These are phyloP conservation scores for Ateles fusciceps DNA, from an alignment of 2,797 vertebrate genomes.

Conservation along the genomic window DNA sequence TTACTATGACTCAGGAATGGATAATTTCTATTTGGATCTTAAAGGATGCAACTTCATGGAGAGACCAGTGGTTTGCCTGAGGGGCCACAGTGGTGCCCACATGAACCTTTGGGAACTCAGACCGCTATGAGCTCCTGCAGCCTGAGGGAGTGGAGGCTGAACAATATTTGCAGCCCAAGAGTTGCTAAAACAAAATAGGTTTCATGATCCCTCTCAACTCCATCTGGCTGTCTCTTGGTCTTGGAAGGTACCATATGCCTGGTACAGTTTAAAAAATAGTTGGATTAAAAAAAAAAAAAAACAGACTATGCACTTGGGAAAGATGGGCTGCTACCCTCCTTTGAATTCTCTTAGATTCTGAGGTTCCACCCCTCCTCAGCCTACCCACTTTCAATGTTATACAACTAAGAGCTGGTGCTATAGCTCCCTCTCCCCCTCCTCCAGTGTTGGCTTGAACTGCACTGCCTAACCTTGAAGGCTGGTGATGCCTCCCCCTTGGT, in stretches of 20 bases:
- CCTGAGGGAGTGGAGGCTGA: background rate
- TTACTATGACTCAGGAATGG: accelerated
- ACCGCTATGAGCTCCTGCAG: background rate
- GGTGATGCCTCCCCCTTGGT: background rate
- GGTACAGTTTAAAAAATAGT: background rate
- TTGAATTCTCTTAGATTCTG: background rate
- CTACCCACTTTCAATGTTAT: background rate
- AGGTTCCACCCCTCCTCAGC: background rate
- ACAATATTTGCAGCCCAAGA: accelerated
- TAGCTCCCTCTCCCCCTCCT: background rate
- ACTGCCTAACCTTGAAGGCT: too few species aligned
- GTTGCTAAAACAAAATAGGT: background rate
- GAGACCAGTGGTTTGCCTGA: background rate
- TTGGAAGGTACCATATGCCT: background rate
- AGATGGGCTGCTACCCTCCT: background rate
- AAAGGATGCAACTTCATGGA: background rate
- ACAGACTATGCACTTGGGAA: background rate
- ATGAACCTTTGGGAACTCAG: accelerated
- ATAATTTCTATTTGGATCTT: too few species aligned
- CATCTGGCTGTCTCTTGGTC: background rate
- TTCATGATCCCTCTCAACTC: background rate
- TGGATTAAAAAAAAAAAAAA: background rate
- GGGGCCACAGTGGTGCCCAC: accelerated
- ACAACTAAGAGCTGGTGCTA: background rate
- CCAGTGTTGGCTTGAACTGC: background rate